Evolutionary conservation across 2,888 invertebrate species (phyloP).

Genomic region (Agonopterix heracliana): DNA sequence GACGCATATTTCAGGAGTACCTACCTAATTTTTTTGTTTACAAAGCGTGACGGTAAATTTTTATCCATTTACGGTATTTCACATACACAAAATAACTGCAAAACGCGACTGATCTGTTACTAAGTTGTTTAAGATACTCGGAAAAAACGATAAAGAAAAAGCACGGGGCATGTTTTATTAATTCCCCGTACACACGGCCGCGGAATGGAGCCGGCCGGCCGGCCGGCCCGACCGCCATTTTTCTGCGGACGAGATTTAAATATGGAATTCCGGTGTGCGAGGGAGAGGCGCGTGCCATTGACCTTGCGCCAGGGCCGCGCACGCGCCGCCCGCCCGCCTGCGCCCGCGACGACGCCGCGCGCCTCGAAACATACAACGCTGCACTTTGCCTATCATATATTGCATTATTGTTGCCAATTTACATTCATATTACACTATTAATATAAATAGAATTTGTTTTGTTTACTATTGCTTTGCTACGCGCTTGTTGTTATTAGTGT

Average conservation of each 20-base stretch:
- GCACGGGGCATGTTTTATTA: slow-evolving; percentile 69
- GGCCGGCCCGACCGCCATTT: slow-evolving; percentile 68
- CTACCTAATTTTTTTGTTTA: not conserved
- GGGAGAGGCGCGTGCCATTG: slow-evolving; percentile 74
- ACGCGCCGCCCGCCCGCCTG: slow-evolving; percentile 49
- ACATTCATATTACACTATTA: not conserved
- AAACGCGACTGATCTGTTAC: slow-evolving; percentile 47
- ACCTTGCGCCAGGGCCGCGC: slow-evolving; percentile 71
- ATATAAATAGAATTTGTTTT: not conserved
- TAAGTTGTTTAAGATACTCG: slow-evolving; percentile 56
- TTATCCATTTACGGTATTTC: not conserved
- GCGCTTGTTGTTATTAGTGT: no score
- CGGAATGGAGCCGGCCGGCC: slow-evolving; percentile 59
- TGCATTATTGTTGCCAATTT: slow-evolving; percentile 1
- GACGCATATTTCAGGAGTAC: not conserved
- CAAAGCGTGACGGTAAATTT: not conserved
- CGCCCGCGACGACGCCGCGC: slow-evolving; percentile 26
- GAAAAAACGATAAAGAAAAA: slow-evolving; percentile 58
- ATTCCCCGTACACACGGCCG: slow-evolving; percentile 66
- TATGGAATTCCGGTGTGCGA: slow-evolving; percentile 77
- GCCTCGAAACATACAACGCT: slow-evolving; percentile 2
- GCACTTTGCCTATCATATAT: slow-evolving; percentile 2
- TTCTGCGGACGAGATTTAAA: slow-evolving; percentile 77
- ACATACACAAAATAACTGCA: slow-evolving; percentile 35
- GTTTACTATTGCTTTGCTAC: no score